Evolutionary conservation across 2,113 vertebrate genomes (phyloP), one percentile per base, ranked within the genome.

Genomic region (Otolemur garnettii): DNA sequence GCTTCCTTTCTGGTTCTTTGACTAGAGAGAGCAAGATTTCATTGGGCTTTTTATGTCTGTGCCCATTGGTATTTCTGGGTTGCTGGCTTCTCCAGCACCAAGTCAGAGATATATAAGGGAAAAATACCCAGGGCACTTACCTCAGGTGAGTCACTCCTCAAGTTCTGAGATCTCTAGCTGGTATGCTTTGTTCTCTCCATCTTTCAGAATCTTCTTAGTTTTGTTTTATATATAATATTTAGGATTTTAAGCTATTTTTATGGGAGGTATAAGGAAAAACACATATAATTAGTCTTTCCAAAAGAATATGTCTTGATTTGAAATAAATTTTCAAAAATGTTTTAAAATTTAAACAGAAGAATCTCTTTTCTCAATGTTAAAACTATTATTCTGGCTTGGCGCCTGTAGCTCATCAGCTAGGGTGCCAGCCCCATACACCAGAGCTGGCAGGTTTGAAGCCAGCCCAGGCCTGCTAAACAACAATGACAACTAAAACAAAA

Each of bases 111-210:
- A 60, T 81, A 69, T 60, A 26, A 83, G 35, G 78, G 24, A 59
- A 72, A 96, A 35, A 91, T 94, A 91, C 50, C 45, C 24, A 87
- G 10, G 53, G 18, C 55, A 79, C 57, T 93, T 38, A 83, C 11
- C 21, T 79, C 57, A 60, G 30, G 38, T 64, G 38, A 86, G 21
- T 86, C 55, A 35, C 33, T 75, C 71, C 38, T 57, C 17, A 55
- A 59, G 42, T 84, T 80, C 64, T 85, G n/a, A 77, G 33, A 8
- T n/a, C 17, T n/a, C 60, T 83, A 50, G 30, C 17, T 88, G 24
- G 45, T 75, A 66, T 86, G 33, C 50, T 33, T 94, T 91, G 57
- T 93, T 87, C n/a, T 82, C 68, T 87, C 87, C 60, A 93, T 11
- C 15, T 68, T 92, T 81, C 33, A 93, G 33, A 66, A 28, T 91